Conservation (phyloP, 2,888 invertebrate genomes). For the Parnassius glacialis region DNA sequence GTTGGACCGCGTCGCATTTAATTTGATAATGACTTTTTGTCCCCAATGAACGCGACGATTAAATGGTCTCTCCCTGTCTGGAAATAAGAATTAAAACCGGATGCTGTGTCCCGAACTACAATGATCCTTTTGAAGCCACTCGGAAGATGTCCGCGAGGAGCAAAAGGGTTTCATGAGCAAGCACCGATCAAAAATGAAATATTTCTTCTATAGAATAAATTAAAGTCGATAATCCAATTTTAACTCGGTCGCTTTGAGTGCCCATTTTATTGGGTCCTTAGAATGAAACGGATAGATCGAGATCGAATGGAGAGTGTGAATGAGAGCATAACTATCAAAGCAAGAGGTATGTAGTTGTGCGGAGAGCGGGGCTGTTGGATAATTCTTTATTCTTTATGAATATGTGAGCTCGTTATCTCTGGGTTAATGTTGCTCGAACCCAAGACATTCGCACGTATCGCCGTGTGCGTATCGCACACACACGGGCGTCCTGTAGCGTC, state of each 20-base stretch:
- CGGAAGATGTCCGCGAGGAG: constrained; percentile 52
- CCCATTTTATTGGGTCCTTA: constrained; percentile 63
- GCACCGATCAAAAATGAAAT: constrained; percentile 70
- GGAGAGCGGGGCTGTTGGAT: constrained; percentile 67
- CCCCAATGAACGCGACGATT: constrained; percentile 48
- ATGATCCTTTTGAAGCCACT: constrained; percentile 73
- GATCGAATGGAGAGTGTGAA: constrained; percentile 76
- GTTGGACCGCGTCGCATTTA: constrained; percentile 70
- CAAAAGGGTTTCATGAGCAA: constrained; percentile 75
- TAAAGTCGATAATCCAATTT: constrained; percentile 78
- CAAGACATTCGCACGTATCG: constrained; percentile 46
- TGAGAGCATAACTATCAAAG: constrained; percentile 73
- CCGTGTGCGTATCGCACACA: constrained; percentile 46
- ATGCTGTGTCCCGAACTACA: constrained; percentile 62
- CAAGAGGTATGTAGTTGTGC: constrained; percentile 51
- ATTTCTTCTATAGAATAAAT: constrained; percentile 78
- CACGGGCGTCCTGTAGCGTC: constrained; percentile 39
- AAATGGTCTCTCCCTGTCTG: constrained; percentile 71
- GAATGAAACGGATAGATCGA: constrained; percentile 77
- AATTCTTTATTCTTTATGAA: constrained; percentile 81
- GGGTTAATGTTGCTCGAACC: constrained; percentile 65
- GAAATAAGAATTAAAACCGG: constrained; percentile 79
- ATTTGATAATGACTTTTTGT: constrained; percentile 73
- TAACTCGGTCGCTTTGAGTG: constrained; percentile 50
- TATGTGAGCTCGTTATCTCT: constrained; percentile 79